Percentiles rank a stretch among this genome's conserved stretches.
phyloP scores from a whole-genome alignment of 2,888 invertebrate genomes.

The Reticulitermes lucifugus region DNA sequence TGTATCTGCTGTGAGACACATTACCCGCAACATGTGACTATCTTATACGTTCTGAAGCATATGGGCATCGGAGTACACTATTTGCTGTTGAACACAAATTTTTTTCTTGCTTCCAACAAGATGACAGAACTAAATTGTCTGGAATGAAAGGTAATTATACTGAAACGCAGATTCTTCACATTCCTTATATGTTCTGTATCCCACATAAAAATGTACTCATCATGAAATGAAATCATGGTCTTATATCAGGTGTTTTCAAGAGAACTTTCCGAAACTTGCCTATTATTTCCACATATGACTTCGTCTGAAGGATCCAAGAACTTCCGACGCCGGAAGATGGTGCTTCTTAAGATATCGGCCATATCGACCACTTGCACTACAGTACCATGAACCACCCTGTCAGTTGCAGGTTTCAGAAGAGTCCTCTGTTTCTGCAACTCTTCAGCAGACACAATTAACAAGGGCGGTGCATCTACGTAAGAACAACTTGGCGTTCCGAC shows the following conservation, averaged over 20 bases:
- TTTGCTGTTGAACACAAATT: no score
- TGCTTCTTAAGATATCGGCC: slow-evolving; percentile 45
- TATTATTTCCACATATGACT: slow-evolving; percentile 30
- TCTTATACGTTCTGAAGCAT: no score
- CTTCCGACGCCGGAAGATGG: slow-evolving; percentile 39
- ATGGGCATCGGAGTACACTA: no score
- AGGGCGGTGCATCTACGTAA: slow-evolving; percentile 31
- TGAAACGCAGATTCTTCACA: no score
- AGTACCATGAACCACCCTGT: background rate
- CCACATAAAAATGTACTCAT: no score
- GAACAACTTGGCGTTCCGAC: background rate
- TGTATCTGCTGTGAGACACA: no score
- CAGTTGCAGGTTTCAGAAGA: slow-evolving; percentile 41
- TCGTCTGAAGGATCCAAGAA: slow-evolving; percentile 44
- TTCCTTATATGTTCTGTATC: no score
- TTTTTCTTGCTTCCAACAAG: no score
- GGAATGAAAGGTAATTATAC: no score
- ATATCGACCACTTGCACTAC: slow-evolving; percentile 28
- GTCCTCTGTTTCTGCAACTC: slow-evolving; percentile 46
- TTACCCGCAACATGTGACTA: no score
- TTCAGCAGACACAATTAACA: slow-evolving; percentile 44
- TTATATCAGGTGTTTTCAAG: background rate
- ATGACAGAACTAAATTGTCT: no score
- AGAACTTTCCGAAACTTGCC: slow-evolving; percentile 50
- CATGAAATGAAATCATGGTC: no score